Conservation (phyloP, 2,797 vertebrate genomes). For the Lateolabrax maculatus region DNA sequence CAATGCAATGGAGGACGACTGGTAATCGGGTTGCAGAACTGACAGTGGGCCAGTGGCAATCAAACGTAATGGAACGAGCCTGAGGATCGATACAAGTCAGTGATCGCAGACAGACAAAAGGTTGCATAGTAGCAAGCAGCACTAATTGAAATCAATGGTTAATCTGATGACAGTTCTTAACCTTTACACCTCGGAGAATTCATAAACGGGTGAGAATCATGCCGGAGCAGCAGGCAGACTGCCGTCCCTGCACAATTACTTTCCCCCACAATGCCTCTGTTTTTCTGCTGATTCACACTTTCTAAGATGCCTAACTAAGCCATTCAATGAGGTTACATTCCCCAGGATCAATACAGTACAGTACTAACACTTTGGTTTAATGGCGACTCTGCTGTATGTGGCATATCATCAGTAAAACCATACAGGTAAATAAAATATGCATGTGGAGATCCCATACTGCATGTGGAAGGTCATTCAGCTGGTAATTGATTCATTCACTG, state of each 20-base stretch:
- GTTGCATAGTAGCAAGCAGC: slow-evolving; percentile 84
- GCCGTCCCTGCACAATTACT: slow-evolving; percentile 63
- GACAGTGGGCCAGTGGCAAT: slow-evolving; percentile 77
- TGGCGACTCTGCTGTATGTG: slow-evolving; percentile 52
- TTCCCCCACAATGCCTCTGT: slow-evolving; percentile 33
- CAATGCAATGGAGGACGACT: slow-evolving; percentile 48
- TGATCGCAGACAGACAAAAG: slow-evolving; percentile 86
- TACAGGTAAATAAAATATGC: slow-evolving; percentile 63
- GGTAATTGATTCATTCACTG: slow-evolving; percentile 52
- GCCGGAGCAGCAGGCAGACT: slow-evolving; percentile 31
- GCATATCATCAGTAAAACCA: slow-evolving; percentile 54
- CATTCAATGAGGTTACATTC: slow-evolving; percentile 69
- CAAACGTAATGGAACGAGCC: slow-evolving; percentile 85
- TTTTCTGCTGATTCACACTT: slow-evolving; percentile 82
- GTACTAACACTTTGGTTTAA: slow-evolving; percentile 67
- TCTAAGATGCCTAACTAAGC: slow-evolving; percentile 70
- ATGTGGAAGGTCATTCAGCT: slow-evolving; percentile 40
- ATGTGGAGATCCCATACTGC: slow-evolving; percentile 8
- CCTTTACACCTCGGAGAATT: slow-evolving; percentile 82
- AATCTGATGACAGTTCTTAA: slow-evolving; percentile 88
- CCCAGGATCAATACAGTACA: slow-evolving; percentile 73
- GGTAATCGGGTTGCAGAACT: slow-evolving; percentile 75
- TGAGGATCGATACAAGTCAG: slow-evolving; percentile 84
- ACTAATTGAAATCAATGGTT: slow-evolving; percentile 91
- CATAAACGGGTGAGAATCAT: slow-evolving; percentile 77